These are phyloP conservation scores for Drosophila sucinea DNA, from an alignment of 1,140 invertebrate species.

Conservation along the genomic window DNA sequence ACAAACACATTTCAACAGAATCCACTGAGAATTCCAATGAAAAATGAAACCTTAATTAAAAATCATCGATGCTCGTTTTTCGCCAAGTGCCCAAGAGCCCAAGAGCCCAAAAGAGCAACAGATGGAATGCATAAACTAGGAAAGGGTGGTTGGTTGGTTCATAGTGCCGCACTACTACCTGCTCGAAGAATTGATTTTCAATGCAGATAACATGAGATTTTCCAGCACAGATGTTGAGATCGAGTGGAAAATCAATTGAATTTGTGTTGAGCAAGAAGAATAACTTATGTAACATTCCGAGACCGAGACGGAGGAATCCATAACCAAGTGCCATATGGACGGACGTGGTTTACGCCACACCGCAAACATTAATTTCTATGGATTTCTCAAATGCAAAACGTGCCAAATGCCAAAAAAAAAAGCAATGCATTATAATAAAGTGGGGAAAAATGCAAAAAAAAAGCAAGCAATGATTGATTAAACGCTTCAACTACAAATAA, in stretches of 20 bases:
- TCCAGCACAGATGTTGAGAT: background rate
- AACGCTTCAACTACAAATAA: background rate
- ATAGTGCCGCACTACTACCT: background rate
- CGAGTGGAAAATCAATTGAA: slow-evolving; percentile 10
- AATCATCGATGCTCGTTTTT: slow-evolving; percentile 1
- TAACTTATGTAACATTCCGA: background rate
- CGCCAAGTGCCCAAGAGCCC: slow-evolving; percentile 14
- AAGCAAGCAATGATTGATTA: background rate
- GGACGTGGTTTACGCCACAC: slow-evolving; percentile 1
- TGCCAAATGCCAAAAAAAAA: slow-evolving; percentile 50
- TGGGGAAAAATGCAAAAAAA: background rate
- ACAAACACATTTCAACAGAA: slow-evolving; percentile 29
- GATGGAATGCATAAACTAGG: slow-evolving; percentile 19
- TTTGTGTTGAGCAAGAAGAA: background rate
- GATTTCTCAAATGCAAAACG: slow-evolving; percentile 37
- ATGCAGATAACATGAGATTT: background rate
- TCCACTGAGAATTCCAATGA: slow-evolving; percentile 28
- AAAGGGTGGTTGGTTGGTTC: background rate
- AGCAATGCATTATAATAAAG: background rate
- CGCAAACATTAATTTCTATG: background rate
- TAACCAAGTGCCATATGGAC: slow-evolving; percentile 5
- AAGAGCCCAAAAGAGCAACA: slow-evolving; percentile 26
- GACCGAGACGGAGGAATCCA: background rate
- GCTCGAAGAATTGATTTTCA: slow-evolving; percentile 1
- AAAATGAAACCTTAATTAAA: slow-evolving; percentile 30